Evolutionary conservation across 2,888 invertebrate species (phyloP).

Genomic region (Aphodius granarius): DNA sequence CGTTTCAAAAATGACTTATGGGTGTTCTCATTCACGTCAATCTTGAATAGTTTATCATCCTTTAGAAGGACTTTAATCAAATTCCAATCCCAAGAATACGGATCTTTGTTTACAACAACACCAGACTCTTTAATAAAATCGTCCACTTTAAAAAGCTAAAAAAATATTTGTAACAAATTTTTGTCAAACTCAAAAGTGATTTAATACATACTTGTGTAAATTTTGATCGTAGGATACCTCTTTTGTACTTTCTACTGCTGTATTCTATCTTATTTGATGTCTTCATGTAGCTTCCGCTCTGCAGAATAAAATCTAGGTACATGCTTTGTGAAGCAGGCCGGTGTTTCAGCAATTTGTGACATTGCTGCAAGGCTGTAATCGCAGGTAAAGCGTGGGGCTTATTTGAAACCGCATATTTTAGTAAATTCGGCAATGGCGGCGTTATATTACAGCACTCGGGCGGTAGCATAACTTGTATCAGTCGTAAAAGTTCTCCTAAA

Average conservation of each 20-base stretch:
- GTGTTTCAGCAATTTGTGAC: constrained; percentile 79
- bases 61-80: constrained; percentile 76
- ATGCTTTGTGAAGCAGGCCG: constrained; percentile 81
- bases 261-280: constrained; percentile 43
- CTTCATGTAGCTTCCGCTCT: constrained; percentile 48
- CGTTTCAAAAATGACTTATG: constrained; percentile 71
- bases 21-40: constrained; percentile 64
- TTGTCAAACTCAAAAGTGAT: too few species aligned
- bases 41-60: constrained; percentile 49
- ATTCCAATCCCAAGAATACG: constrained; percentile 90
- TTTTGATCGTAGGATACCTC: constrained; percentile 44
- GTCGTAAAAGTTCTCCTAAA: constrained; percentile 79
- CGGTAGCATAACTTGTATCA: constrained; percentile 84
- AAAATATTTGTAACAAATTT: neutral
- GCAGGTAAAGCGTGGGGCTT: constrained; percentile 82
- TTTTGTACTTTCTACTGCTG: constrained; percentile 35
- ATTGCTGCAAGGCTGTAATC: constrained; percentile 75
- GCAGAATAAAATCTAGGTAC: constrained; percentile 79
- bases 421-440: constrained; percentile 80
- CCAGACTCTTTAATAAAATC: constrained; percentile 78
- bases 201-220: constrained; percentile 44
- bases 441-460: constrained; percentile 82
- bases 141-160: constrained; percentile 52
- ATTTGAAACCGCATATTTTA: constrained; percentile 78
- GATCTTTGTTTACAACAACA: constrained; percentile 79